Percentiles rank a stretch among this genome's conserved stretches.
phyloP scores from a whole-genome alignment of 2,888 invertebrate genomes.

The Oeneis ivallda region DNA sequence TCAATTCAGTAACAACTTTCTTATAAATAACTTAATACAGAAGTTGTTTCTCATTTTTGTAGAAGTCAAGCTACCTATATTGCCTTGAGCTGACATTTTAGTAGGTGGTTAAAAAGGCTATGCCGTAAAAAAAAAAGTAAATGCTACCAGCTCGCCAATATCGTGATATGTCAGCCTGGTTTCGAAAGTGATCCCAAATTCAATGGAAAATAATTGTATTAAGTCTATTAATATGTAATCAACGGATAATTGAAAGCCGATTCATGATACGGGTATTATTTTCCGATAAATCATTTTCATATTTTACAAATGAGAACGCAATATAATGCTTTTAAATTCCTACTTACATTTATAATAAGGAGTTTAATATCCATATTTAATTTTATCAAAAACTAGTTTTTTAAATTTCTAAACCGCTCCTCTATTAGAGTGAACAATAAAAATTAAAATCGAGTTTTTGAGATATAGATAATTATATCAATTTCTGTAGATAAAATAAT shows the following conservation, averaged over 20 bases:
- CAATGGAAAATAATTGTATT: conserved; percentile 34
- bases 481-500: too few relatives aligned
- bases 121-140: conserved; percentile 36
- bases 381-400: too few relatives aligned
- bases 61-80: neutral
- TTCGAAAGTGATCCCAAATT: conserved; percentile 24
- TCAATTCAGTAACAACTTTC: too few relatives aligned
- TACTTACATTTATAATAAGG: neutral
- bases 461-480: too few relatives aligned
- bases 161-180: conserved; percentile 51
- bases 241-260: conserved; percentile 30
- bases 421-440: too few relatives aligned
- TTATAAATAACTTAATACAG: too few relatives aligned
- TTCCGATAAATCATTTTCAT: conserved; percentile 12
- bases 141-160: conserved; percentile 32
- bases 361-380: neutral
- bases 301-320: conserved; percentile 8
- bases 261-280: conserved; percentile 21
- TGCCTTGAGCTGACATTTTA: conserved; percentile 35
- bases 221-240: conserved; percentile 34
- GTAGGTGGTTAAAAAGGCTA: conserved; percentile 23
- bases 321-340: neutral
- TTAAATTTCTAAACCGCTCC: too few relatives aligned
- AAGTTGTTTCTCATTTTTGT: neutral
- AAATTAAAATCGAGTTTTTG: too few relatives aligned